These are phyloP conservation scores for Melanotaenia parkinsoni DNA, from an alignment of 2,797 vertebrate genomes.

Conservation along the genomic window DNA sequence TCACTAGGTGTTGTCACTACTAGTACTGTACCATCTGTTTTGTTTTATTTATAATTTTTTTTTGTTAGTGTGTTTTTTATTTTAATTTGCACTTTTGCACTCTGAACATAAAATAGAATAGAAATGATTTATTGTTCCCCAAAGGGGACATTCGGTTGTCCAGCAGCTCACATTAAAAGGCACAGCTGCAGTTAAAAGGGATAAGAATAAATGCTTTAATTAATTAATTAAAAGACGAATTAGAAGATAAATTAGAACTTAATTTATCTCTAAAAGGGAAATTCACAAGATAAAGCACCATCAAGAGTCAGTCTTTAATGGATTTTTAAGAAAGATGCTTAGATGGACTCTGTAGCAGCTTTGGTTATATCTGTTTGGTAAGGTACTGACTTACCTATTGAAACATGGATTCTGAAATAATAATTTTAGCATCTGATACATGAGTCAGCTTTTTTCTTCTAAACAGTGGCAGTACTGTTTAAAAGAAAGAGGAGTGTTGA, in stretches of 20 bases:
- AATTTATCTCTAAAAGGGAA: not conserved
- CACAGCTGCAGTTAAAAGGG: no score
- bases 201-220: not conserved
- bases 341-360: not conserved
- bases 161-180: no score
- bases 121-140: no score
- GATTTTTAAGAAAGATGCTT: not conserved
- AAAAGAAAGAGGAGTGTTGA: not conserved
- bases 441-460: no score
- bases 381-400: not conserved
- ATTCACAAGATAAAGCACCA: not conserved
- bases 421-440: no score
- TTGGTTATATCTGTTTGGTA: conserved; percentile 2
- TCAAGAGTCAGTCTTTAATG: conserved; percentile 3
- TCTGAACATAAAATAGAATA: not conserved
- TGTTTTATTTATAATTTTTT: not conserved
- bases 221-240: not conserved
- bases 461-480: not conserved
- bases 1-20: not conserved
- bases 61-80: conserved; percentile 13
- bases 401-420: not conserved
- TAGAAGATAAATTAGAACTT: not conserved
- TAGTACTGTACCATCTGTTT: not conserved
- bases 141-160: no score
- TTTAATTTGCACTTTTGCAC: not conserved